phyloP scores from a whole-genome alignment of 2,888 invertebrate genomes.

The Microctonus aethiopoides region DNA sequence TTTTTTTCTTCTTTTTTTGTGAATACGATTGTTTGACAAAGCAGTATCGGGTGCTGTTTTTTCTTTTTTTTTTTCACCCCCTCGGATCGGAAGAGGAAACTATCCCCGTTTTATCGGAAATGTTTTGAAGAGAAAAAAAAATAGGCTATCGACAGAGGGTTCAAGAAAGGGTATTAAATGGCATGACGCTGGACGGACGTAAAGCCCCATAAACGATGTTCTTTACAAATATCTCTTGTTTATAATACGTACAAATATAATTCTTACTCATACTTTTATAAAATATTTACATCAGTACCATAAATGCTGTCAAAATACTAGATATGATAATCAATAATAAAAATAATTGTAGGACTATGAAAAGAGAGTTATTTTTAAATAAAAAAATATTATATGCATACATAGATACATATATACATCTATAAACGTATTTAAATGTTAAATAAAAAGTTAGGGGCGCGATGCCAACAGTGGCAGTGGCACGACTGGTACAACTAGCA shows the following conservation, averaged over 20 bases:
- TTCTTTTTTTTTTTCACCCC: too few species aligned
- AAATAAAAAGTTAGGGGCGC: constrained; percentile 29
- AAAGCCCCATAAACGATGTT: constrained; percentile 17
- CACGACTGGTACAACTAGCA: constrained; percentile 50
- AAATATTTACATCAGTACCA: too few species aligned
- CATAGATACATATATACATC: neutral
- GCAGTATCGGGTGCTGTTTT: constrained; percentile 31
- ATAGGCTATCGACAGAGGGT: neutral
- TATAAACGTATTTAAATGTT: neutral
- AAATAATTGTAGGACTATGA: too few species aligned
- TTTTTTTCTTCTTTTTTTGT: constrained; percentile 11
- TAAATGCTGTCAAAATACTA: too few species aligned
- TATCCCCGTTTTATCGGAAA: constrained; percentile 46
- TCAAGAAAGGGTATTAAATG: neutral
- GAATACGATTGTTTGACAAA: constrained; percentile 1
- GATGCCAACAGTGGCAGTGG: constrained; percentile 62
- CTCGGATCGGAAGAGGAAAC: constrained; percentile 52
- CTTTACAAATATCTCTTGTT: neutral
- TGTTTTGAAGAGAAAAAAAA: constrained; percentile 25
- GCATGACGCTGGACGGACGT: constrained; percentile 12
- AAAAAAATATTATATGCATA: too few species aligned
- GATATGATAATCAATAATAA: neutral
- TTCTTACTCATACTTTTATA: too few species aligned
- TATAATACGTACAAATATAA: too few species aligned
- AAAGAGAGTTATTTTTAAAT: too few species aligned